Base-by-base conservation (phyloP, 1,140 invertebrate species). In the Atopsyche davidsoni region DNA sequence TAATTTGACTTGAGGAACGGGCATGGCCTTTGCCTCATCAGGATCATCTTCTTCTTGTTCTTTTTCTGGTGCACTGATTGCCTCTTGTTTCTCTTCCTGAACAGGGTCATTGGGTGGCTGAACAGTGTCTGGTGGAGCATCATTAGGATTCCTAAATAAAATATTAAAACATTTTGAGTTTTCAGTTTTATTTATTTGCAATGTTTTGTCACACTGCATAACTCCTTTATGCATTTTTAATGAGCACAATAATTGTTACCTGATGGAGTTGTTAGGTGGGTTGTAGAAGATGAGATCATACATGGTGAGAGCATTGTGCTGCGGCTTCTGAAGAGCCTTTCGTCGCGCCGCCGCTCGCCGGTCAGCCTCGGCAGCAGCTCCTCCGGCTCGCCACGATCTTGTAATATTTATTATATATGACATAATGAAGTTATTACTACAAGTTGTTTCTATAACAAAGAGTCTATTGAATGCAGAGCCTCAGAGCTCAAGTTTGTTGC, bases 251-350 rank as follows among this genome's bases (percentile, higher is more conserved):
- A n/a, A n/a, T n/a, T n/a, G 76, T 77, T 56, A 79, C 77, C 70
- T 62, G 16, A 67, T 68, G 11, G 68, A 62, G 53, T 86, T 87
- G 16, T 75, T 78, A 1, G 69, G 64, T 2, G 90, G 91, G 70
- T 94, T 94, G 66, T 89, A 92, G 68, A 86, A 92, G 58, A 93
- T 92, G 35, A 93, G 76, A 73, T 94, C 91, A 58, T 86, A 85
- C 89, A 94, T 92, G 31, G 83, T 93, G 46, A 93, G 77, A 40
- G 79, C 79, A 17, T 78, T 75, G 57, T 89, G 85, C 2, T 80
- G 76, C 17, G 68, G 65, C 47, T 70, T 74, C 18, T 75, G 62
- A 10, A 75, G 63, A 62, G 81, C 83, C 53, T 83, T 79, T 17
- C 73, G 63, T 51, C 73, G 64, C 10, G 76, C 72, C 53, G 78